Percentiles rank a stretch among this genome's conserved stretches.
Conservation (phyloP, 2,113 vertebrate genomes). For the Bubalus kerabau region DNA sequence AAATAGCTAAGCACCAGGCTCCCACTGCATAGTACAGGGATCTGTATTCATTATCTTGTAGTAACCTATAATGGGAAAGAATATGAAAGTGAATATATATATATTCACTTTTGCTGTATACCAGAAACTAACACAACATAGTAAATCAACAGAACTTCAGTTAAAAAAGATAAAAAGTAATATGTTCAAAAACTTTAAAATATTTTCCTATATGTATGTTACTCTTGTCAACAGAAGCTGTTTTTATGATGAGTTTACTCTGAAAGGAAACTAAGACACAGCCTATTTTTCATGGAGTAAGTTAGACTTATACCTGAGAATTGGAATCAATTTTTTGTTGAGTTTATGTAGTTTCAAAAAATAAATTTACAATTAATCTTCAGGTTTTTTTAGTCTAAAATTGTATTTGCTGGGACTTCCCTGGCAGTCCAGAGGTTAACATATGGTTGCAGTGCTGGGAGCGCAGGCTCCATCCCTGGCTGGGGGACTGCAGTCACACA, state of each 20-base stretch:
- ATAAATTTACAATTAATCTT: background rate
- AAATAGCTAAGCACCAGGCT: background rate
- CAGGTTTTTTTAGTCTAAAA: background rate
- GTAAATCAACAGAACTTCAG: background rate
- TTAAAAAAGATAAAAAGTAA: background rate
- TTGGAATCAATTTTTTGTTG: background rate
- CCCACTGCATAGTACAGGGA: background rate
- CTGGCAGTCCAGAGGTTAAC: background rate
- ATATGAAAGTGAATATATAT: background rate
- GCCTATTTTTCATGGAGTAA: background rate
- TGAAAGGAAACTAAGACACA: background rate
- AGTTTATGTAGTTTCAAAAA: background rate
- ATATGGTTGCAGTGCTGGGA: background rate
- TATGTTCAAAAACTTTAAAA: background rate
- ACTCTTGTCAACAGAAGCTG: background rate
- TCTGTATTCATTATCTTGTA: background rate
- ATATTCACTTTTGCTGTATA: background rate
- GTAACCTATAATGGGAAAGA: background rate
- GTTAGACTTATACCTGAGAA: background rate
- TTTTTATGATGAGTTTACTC: background rate
- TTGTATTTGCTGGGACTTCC: background rate
- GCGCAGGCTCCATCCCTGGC: background rate
- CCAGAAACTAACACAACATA: background rate
- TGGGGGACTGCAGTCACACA: background rate
- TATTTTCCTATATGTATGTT: background rate